Evolutionary conservation across 2,888 invertebrate species (phyloP).

Genomic region (Alcis repandata): DNA sequence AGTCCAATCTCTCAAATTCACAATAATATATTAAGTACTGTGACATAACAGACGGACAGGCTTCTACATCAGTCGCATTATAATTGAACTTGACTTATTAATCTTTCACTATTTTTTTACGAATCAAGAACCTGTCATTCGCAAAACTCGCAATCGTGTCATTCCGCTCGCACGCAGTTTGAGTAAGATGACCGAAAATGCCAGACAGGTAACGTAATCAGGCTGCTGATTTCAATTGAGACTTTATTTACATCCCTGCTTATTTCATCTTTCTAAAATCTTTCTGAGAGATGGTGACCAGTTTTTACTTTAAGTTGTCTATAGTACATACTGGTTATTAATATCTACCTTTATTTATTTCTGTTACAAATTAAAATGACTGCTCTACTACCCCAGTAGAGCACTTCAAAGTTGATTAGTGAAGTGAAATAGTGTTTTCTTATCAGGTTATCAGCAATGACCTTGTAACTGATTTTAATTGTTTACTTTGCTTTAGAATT

Average conservation of each 20-base stretch:
- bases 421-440: conserved; percentile 10
- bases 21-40: no score
- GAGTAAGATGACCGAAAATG: not conserved
- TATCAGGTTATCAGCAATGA: conserved; percentile 47
- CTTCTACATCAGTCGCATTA: no score
- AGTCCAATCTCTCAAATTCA: no score
- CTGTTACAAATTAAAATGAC: not conserved
- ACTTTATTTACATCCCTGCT: not conserved
- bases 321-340: not conserved
- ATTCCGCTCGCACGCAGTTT: no score
- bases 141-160: no score
- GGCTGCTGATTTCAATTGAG: not conserved
- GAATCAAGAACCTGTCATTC: no score
- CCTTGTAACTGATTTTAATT: conserved; percentile 52
- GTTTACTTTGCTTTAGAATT: conserved; percentile 41
- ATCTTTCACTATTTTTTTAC: no score
- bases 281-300: no score
- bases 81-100: no score
- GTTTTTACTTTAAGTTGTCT: no score
- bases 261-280: not conserved
- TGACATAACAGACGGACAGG: no score
- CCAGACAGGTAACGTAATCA: not conserved
- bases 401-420: no score
- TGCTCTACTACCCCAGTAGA: not conserved
- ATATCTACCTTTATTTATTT: not conserved